These are phyloP conservation scores for Lydus trimaculatus DNA, from an alignment of 2,888 invertebrate species.

Conservation along the genomic window DNA sequence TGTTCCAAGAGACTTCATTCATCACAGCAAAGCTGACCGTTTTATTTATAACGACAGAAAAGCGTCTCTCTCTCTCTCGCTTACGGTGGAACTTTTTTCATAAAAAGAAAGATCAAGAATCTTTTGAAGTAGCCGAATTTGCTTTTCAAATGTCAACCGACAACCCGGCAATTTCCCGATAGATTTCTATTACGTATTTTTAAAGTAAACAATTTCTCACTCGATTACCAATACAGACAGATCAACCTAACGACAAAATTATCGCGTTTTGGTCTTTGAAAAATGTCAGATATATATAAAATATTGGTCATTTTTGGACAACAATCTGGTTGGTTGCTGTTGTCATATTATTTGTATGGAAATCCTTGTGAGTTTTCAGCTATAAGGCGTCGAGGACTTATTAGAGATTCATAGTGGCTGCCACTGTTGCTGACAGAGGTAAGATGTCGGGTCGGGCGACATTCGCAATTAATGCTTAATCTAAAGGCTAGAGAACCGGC, in stretches of 20 bases:
- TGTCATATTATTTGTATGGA: constrained; percentile 51
- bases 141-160: neutral
- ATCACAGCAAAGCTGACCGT: neutral
- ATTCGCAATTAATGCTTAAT: constrained; percentile 41
- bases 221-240: neutral
- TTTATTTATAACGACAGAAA: neutral
- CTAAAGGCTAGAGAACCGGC: constrained; percentile 25
- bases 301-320: neutral
- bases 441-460: constrained; percentile 30
- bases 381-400: constrained; percentile 47
- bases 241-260: neutral
- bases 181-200: too few species aligned
- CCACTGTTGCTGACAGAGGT: constrained; percentile 39
- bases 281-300: neutral
- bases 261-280: neutral
- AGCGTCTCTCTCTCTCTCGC: neutral
- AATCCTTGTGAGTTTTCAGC: constrained; percentile 47
- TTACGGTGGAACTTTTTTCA: neutral
- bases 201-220: neutral
- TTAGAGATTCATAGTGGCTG: constrained; percentile 47
- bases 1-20: neutral
- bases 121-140: neutral
- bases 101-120: neutral
- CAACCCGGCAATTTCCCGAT: too few species aligned
- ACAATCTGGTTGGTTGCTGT: constrained; percentile 7